Conservation (phyloP, 1,140 invertebrate genomes). For the Pararge aegeria region DNA sequence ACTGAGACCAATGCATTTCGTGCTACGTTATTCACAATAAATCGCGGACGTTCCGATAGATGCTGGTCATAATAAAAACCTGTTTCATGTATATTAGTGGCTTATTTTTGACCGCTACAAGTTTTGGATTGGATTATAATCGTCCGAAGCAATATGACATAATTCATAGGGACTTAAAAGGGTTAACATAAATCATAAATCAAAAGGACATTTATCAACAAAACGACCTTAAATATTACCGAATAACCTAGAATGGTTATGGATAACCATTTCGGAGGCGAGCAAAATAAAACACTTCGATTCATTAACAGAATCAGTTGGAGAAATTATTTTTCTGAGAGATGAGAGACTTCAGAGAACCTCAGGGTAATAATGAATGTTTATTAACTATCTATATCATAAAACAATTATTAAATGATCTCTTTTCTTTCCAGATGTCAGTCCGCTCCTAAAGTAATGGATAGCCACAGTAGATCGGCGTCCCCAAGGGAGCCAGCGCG, state of each 20-base stretch:
- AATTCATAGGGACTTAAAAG: not conserved
- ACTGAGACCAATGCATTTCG: conserved; percentile 33
- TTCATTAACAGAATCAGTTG: too few species aligned
- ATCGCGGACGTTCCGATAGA: conserved; percentile 18
- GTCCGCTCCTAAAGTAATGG: conserved; percentile 71
- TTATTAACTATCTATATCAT: too few species aligned
- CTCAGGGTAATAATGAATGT: too few species aligned
- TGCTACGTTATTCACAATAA: conserved; percentile 25
- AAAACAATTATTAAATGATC: too few species aligned
- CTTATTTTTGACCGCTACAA: not conserved
- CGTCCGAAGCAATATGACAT: not conserved
- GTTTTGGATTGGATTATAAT: not conserved
- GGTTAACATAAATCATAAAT: too few species aligned
- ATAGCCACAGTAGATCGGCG: conserved; percentile 73
- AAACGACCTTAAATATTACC: too few species aligned
- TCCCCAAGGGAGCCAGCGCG: conserved; percentile 61
- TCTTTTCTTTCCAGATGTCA: conserved; percentile 64
- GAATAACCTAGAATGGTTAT: too few species aligned
- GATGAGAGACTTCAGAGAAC: too few species aligned
- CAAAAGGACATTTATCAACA: too few species aligned
- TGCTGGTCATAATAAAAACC: conserved; percentile 14
- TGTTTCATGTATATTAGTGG: not conserved
- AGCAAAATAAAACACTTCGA: too few species aligned
- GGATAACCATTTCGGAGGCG: too few species aligned
- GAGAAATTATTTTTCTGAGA: too few species aligned